Evolutionary conservation across 1,140 invertebrate species (phyloP).

Genomic region (Cherax quadricarinatus): DNA sequence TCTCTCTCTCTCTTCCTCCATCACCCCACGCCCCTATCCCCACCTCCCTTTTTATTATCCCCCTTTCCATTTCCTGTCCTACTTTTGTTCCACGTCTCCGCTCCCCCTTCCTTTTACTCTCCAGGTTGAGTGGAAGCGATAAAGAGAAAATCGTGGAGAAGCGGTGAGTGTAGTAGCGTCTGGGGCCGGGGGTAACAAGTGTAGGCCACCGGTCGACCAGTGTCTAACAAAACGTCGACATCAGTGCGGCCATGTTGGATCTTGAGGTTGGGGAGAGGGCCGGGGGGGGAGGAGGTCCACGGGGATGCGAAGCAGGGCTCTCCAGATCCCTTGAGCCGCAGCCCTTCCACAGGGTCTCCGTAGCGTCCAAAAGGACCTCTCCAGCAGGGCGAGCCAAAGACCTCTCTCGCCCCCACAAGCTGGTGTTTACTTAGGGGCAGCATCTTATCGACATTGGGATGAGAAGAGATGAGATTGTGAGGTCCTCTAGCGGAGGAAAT

Average conservation of each 20-base stretch:
- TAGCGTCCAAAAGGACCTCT: conserved; percentile 62
- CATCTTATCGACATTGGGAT: conserved; percentile 74
- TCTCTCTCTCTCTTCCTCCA: background rate
- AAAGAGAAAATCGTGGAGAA: conserved; percentile 64
- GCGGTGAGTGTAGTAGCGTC: conserved; percentile 52
- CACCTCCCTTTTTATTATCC: conserved; percentile 11
- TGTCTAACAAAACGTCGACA: conserved; percentile 67
- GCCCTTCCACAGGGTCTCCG: conserved; percentile 49
- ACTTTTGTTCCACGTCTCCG: conserved; percentile 44
- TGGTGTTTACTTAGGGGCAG: conserved; percentile 73
- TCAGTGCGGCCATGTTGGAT: conserved; percentile 65
- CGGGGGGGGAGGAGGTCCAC: too few relatives aligned
- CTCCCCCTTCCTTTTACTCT: conserved; percentile 38
- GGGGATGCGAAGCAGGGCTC: conserved; percentile 49
- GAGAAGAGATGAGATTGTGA: conserved; percentile 74
- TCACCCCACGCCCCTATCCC: background rate
- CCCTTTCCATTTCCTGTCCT: conserved; percentile 7
- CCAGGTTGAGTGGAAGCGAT: conserved; percentile 53
- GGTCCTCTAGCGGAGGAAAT: conserved; percentile 73
- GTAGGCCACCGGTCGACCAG: conserved; percentile 60
- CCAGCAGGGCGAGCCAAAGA: conserved; percentile 48
- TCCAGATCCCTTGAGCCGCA: conserved; percentile 30
- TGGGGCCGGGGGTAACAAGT: conserved; percentile 54
- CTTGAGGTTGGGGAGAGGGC: conserved; percentile 20
- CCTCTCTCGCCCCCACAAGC: conserved; percentile 61